Percentiles rank a stretch among this genome's conserved stretches.
phyloP scores from a whole-genome alignment of 2,888 invertebrate species.

The Agonopterix arenella region DNA sequence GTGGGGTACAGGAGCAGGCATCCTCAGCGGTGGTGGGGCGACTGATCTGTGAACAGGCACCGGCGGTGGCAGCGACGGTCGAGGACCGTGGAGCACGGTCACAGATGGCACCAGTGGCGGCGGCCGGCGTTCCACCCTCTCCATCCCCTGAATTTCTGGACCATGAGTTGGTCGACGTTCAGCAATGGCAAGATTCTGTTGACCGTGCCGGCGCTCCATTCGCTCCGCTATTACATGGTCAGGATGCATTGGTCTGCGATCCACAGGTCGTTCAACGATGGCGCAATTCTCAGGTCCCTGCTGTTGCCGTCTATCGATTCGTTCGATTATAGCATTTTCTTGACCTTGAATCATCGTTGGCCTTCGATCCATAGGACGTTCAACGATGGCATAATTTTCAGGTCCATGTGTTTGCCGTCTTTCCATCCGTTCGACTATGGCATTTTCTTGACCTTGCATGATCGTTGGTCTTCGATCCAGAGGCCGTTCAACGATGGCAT shows the following conservation, averaged over 20 bases:
- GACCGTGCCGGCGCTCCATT: not conserved
- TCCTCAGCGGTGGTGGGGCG: constrained; percentile 52
- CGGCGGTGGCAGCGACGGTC: constrained; percentile 37
- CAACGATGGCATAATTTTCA: not conserved
- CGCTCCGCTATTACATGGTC: not conserved
- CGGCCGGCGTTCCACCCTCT: constrained; percentile 36
- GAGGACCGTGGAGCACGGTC: constrained; percentile 45
- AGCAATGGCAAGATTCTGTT: not conserved
- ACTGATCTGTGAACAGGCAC: constrained; percentile 48
- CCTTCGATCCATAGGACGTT: not conserved
- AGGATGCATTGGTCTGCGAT: not conserved
- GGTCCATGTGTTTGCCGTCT: not conserved
- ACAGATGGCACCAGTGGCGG: constrained; percentile 47
- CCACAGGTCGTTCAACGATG: not conserved
- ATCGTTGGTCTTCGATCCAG: not conserved
- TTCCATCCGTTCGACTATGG: not conserved
- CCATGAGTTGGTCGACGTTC: not conserved
- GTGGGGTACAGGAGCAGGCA: constrained; percentile 50
- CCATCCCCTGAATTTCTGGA: not conserved
- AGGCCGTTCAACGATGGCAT: not conserved
- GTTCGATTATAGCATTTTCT: not conserved
- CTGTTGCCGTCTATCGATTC: not conserved
- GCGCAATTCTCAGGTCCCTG: not conserved
- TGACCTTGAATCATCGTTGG: not conserved
- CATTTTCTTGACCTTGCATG: not conserved